Evolutionary conservation across 2,113 vertebrate species (phyloP).

Genomic region (Chlorocebus sabaeus): DNA sequence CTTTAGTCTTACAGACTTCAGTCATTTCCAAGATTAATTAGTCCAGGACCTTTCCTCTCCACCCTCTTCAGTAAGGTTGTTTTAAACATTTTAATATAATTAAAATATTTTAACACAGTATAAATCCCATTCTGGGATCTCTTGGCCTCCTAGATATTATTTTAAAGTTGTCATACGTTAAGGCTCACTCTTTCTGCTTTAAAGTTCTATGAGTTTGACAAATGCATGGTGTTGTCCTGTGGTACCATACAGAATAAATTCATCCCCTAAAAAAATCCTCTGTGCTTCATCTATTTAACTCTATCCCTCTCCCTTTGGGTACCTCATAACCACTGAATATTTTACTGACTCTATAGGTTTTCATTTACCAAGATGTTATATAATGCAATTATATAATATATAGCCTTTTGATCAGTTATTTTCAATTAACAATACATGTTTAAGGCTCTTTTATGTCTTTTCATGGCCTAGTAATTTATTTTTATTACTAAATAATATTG

Average conservation of each 20-base stretch:
- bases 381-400: not conserved
- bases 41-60: not conserved
- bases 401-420: not conserved
- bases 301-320: not conserved
- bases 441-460: not conserved
- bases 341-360: not conserved
- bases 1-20: not conserved
- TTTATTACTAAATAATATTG: not conserved
- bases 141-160: not conserved
- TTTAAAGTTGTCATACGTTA: not conserved
- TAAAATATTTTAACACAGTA: not conserved
- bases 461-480: not conserved
- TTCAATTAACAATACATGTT: not conserved
- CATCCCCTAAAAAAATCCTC: not conserved
- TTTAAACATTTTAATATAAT: not conserved
- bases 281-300: not conserved
- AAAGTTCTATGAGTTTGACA: not conserved
- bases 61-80: not conserved
- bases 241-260: not conserved
- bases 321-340: not conserved
- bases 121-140: not conserved
- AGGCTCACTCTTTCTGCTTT: not conserved
- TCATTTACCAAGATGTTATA: not conserved
- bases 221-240: not conserved
- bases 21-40: not conserved